These are phyloP conservation scores for Drepana arcuata DNA, from an alignment of 1,140 invertebrate species.

Conservation along the genomic window DNA sequence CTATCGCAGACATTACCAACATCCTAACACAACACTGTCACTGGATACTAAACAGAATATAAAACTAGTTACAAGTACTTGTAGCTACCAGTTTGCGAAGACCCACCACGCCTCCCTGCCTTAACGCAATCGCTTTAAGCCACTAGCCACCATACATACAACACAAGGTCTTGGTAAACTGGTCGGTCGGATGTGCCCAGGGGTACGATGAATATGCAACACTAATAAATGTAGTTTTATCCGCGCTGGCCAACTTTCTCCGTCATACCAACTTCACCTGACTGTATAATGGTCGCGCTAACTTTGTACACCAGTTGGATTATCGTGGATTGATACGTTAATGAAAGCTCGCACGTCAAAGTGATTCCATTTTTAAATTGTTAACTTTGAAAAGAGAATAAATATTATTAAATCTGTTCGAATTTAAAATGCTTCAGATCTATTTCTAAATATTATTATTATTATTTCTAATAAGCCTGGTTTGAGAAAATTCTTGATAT, in stretches of 20 bases:
- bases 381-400: too few relatives aligned
- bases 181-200: conserved; percentile 13
- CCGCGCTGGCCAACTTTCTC: conserved; percentile 49
- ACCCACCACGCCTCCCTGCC: conserved; percentile 8
- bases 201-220: conserved; percentile 56
- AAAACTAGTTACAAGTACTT: conserved; percentile 25
- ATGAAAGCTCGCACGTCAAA: too few relatives aligned
- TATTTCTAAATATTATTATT: too few relatives aligned
- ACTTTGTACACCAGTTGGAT: conserved; percentile 18
- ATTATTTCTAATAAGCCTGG: too few relatives aligned
- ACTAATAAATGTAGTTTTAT: conserved; percentile 57
- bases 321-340: conserved; percentile 24
- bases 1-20: too few relatives aligned
- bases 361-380: too few relatives aligned
- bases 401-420: too few relatives aligned
- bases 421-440: too few relatives aligned
- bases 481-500: too few relatives aligned
- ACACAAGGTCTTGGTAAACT: conserved; percentile 8
- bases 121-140: too few relatives aligned
- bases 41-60: conserved; percentile 25
- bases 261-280: conserved; percentile 9
- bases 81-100: conserved; percentile 6
- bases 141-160: too few relatives aligned
- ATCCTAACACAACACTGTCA: conserved; percentile 20
- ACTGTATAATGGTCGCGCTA: conserved; percentile 18